Evolutionary conservation across 2,113 vertebrate genomes (phyloP).

Genomic region (Sardina pilchardus): DNA sequence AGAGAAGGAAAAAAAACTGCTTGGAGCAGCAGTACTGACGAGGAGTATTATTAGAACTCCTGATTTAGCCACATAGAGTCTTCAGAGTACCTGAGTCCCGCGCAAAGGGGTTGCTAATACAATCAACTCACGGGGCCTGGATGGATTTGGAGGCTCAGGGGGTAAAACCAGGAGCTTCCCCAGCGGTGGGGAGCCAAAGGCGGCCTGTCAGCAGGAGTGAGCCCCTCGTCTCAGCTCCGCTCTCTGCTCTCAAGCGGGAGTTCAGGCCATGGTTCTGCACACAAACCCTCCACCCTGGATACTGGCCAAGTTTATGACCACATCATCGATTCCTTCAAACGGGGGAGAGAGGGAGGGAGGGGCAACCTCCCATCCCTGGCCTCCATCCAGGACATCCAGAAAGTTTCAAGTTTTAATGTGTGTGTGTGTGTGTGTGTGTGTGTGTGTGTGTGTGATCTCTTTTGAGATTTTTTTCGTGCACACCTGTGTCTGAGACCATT

Average conservation of each 20-base stretch:
- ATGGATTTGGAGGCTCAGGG: not conserved
- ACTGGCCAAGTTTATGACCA: not conserved
- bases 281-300: not conserved
- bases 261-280: not conserved
- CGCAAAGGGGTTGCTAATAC: conserved; percentile 7
- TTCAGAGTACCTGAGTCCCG: conserved; percentile 1
- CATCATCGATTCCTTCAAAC: not conserved
- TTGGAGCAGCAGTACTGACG: conserved; percentile 7
- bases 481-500: conserved; percentile 2
- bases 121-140: not conserved
- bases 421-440: not conserved
- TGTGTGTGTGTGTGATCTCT: not conserved
- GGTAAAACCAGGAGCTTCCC: not conserved
- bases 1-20: conserved; percentile 15
- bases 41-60: conserved; percentile 34
- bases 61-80: conserved; percentile 1
- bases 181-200: not conserved
- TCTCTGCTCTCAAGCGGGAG: not conserved
- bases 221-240: not conserved
- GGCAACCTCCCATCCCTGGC: no score
- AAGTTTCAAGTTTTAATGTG: not conserved
- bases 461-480: not conserved
- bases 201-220: not conserved
- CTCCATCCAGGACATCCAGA: not conserved
- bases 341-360: not conserved